Base-by-base conservation (phyloP, 2,888 invertebrate species). In the Dicyrtoma fusca region DNA sequence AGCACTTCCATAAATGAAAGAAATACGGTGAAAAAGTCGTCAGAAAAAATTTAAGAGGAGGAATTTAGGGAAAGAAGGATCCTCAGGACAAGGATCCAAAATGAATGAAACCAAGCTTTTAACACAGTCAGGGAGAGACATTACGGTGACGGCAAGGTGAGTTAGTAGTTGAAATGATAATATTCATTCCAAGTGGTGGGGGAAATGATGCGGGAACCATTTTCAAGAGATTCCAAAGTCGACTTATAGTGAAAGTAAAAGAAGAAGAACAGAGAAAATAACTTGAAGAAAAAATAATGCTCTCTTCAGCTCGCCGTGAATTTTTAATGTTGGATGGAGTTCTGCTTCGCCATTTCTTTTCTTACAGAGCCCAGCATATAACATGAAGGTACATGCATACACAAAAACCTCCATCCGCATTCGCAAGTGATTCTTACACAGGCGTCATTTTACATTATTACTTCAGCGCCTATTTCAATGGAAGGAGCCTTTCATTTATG, bases 171-270 rank as follows among this genome's bases (percentile, higher is more conserved):
- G 66, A 66, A 66, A 66, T 53, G 55, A 53, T 66, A 53, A 64
- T 72, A 70, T 75, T 70, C 69, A 63, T 69, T 62, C 55, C 63
- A 66, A 66, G 65, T 23, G 19, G 13, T 72, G 62, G 64, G 69
- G 75, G 75, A 75, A 75, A 75, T 75, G 75, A 75, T 75, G 75
- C 75, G 68, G 68, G 70, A 64, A 62, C 66, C 74, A 69, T 74
- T 72, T 74, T 51, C 45, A 44, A 63, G 26, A 3, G 55, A 64
- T 55, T 51, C 47, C 13, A 62, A 61, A 55, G 53, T 62, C 53
- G 23, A 19, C 53, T 34, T 57, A 25, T 17, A 17, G 53, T 13
- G n/a, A 66, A 19, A 70, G 62, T 17, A 26, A 70, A 25, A 63
- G 17, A 70, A 44, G 19, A 53, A 62, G 55, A 71, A 21, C 42